These are phyloP conservation scores for Alcedo quadribrachys DNA, from an alignment of 2,797 vertebrate species.

Conservation along the genomic window DNA sequence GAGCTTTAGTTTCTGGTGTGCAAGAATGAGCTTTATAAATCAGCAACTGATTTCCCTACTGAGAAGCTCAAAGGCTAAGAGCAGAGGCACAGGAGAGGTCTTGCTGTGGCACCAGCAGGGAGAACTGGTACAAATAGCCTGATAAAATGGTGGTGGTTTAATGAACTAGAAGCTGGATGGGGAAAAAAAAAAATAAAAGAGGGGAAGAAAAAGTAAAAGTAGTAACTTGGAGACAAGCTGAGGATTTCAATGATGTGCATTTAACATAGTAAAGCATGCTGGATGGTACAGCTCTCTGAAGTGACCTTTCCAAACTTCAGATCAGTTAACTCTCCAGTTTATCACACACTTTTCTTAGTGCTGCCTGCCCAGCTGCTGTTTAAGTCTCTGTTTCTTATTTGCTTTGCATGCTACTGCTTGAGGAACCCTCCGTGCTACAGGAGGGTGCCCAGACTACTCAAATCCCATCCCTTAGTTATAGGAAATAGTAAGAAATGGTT, in stretches of 20 bases:
- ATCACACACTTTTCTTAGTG: neutral
- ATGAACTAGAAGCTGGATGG: neutral
- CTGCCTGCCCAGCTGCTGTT: neutral
- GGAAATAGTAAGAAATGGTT: neutral
- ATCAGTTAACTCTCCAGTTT: neutral
- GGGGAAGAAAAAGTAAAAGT: too few relatives aligned
- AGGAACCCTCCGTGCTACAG: neutral
- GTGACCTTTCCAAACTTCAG: neutral
- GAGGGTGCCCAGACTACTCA: neutral
- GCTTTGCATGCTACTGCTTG: neutral
- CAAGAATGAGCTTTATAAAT: constrained; percentile 36
- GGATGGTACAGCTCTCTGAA: neutral
- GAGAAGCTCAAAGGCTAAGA: constrained; percentile 13
- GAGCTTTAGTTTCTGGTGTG: constrained; percentile 1
- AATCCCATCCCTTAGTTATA: neutral
- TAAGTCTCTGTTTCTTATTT: neutral
- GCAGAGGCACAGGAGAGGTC: neutral
- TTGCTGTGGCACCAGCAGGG: neutral
- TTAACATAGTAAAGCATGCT: neutral
- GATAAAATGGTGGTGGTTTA: neutral
- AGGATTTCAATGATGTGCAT: neutral
- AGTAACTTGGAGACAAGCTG: neutral
- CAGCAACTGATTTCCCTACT: constrained; percentile 10
- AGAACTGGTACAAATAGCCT: neutral
- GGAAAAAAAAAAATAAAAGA: too few relatives aligned